Base-by-base conservation (phyloP, 2,888 invertebrate species). In the Drosophila demipolita region DNA sequence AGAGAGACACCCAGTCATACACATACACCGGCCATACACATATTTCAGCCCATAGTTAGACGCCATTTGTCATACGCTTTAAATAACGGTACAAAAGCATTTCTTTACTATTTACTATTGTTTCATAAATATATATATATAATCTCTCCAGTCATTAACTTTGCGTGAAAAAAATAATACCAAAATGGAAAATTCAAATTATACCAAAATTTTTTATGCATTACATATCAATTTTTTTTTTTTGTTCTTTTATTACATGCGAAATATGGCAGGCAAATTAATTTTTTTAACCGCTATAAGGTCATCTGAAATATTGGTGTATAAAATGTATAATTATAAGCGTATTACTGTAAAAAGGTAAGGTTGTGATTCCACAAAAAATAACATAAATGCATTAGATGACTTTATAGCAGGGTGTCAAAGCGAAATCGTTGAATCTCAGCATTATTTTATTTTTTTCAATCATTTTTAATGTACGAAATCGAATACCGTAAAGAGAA, bases 121-220 rank as follows among this genome's bases (percentile, higher is more conserved):
- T 85, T 73, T 83, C 45, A 45, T 45, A 80, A 38, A 57, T 45
- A 42, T 49, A 42, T 57, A 45, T 45, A 67, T 76, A 86, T 83
- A 73, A 89, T 90, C 91, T 90, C 90, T 90, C 90, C 91, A 91
- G 91, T 91, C 91, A 91, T 91, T 91, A 91, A 91, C 91, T 91
- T 91, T 89, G 82, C 88, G 87, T 83, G 81, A 75, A 50, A 50
- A 71, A 33, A 49, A 63, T 64, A 72, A 55, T 20, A 69, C 45
- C 35, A 49, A 75, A 73, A 78, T 78, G 60, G 66, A 76, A 81
- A 67, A 82, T 50, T 9, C 65, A 64, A 87, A 89, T 89, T 75
- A 69, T 83, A 75, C 54, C 78, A 73, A 87, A 81, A 90, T 83
- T 84, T 17, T 55, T 53, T 77, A 79, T 75, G 89, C 84, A 83